Evolutionary conservation across 2,797 vertebrate species (phyloP).

Genomic region (Semotilus atromaculatus): DNA sequence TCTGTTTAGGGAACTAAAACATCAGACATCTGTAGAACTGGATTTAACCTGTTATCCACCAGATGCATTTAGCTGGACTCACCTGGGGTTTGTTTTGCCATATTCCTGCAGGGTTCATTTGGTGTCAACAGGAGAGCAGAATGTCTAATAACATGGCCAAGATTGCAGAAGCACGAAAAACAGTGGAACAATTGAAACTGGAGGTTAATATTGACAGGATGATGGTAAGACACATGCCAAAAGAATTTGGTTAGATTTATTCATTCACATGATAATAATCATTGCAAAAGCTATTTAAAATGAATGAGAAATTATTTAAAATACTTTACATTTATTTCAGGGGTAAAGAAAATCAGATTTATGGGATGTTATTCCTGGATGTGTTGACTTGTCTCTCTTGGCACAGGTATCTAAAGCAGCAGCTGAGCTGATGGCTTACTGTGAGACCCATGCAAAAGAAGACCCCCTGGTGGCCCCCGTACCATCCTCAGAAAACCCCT

Average conservation of each 20-base stretch:
- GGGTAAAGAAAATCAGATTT: background rate
- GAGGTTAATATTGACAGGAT: conserved; percentile 93
- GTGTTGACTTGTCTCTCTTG: background rate
- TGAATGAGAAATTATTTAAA: background rate
- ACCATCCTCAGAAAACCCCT: conserved; percentile 79
- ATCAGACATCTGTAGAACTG: conserved; percentile 12
- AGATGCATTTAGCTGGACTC: conserved; percentile 27
- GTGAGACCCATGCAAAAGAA: conserved; percentile 86
- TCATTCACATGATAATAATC: background rate
- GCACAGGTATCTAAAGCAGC: conserved; percentile 89
- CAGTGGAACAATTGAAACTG: conserved; percentile 90
- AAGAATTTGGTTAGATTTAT: background rate
- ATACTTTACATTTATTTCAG: background rate
- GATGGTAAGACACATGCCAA: conserved; percentile 79
- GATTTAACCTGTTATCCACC: conserved; percentile 23
- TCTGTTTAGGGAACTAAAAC: conserved; percentile 32
- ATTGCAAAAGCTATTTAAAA: background rate
- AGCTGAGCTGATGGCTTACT: conserved; percentile 87
- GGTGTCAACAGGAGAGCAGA: conserved; percentile 43
- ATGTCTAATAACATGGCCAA: conserved; percentile 97
- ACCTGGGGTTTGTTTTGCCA: conserved; percentile 24
- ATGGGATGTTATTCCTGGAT: conserved; percentile 12
- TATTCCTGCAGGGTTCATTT: conserved; percentile 43
- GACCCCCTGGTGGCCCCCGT: conserved; percentile 81
- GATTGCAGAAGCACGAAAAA: conserved; percentile 90